Evolutionary conservation across 2,888 invertebrate species (phyloP), one percentile per base, ranked within the genome.

Genomic region (Drosophila mimica): DNA sequence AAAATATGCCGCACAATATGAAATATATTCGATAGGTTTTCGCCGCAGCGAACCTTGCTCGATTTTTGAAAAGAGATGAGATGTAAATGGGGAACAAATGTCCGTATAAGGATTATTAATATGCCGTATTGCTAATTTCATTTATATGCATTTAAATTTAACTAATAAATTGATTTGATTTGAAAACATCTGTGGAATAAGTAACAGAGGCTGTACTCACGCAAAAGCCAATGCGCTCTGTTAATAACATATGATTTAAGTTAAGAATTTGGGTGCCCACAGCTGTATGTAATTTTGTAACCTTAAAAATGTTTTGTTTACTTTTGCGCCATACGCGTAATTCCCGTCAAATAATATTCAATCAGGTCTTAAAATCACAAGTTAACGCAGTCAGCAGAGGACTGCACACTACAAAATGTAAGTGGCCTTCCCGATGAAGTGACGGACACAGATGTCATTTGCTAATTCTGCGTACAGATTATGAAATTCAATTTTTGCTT

Each of bases 231-330:
- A n/a, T n/a, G 3, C 31, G 28, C 11, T 2, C 48, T 67, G 40
- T 30, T 36, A 43, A 30, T 34, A 49, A 43, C 49, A 20, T 38
- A 4, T 13, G 15, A 36, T n/a, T 15, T 28, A 31, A 51, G 51
- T 34, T 58, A 67, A 38, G 1, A 20, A 30, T 38, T 31, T 34
- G 51, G 51, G 68, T 67, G 68, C 28, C 68, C 68, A 68, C 34
- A 68, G 43, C 70, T 25, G 34, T 30, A 56, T 69, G 15, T 57
- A 72, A 43, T 53, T 72, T 36, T 33, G 67, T 82, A 81, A 81
- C 83, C 82, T 75, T 57, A 73, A 91, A 91, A 88, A 93, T 93
- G 93, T 59, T 92, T 89, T 92, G 92, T 92, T 92, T 93, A 92
- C 86, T 93, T 79, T 74, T 91, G 72, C 91, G 92, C 78, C 90